Conservation (phyloP, 2,888 invertebrate genomes). For the Anagyrus pseudococci region DNA sequence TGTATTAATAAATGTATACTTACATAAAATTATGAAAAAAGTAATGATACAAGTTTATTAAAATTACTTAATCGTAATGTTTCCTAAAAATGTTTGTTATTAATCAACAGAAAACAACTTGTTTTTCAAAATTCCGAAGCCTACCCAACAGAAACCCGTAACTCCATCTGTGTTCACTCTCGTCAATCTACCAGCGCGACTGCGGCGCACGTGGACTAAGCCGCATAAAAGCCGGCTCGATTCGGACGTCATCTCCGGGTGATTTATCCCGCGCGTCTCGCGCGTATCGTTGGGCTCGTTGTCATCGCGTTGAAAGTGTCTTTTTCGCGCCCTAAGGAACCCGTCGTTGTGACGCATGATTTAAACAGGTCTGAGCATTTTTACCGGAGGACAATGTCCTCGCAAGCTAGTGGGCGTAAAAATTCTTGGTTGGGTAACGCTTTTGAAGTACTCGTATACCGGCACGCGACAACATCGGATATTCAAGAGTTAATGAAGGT, state of each 20-base stretch:
- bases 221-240: not conserved
- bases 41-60: no score
- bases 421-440: not conserved
- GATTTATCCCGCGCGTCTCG: conserved; percentile 19
- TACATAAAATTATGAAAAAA: no score
- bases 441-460: no score
- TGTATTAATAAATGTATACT: no score
- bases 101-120: no score
- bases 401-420: not conserved
- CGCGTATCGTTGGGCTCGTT: conserved; percentile 10
- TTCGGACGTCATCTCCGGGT: not conserved
- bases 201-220: not conserved
- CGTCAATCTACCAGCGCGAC: not conserved
- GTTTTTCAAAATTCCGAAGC: not conserved
- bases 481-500: no score
- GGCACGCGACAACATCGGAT: no score
- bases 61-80: no score
- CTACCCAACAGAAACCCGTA: conserved; percentile 12
- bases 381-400: not conserved
- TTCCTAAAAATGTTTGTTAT: no score
- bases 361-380: not conserved
- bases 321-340: no score
- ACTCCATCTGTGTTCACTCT: conserved; percentile 25
- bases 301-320: not conserved
- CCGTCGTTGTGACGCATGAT: not conserved